A percentile compares a stretch with the other conserved stretches of the same genome.
These are phyloP conservation scores for Taeniopygia guttata DNA, from an alignment of 2,797 vertebrate species.

Conservation along the genomic window DNA sequence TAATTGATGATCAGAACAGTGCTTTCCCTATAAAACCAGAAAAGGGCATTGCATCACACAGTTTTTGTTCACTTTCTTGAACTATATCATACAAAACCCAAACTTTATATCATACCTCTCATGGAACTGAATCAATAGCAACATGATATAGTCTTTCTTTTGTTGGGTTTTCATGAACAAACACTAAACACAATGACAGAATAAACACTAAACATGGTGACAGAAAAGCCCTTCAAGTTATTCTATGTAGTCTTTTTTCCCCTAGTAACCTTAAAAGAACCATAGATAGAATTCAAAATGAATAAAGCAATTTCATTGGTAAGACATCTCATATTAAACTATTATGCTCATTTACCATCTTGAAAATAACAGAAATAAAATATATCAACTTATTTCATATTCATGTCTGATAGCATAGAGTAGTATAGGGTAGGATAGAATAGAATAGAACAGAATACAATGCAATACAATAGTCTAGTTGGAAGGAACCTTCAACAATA, in stretches of 20 bases:
- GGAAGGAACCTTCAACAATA: background rate
- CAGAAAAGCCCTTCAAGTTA: background rate
- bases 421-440: background rate
- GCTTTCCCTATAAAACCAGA: background rate
- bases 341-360: background rate
- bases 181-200: background rate
- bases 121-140: background rate
- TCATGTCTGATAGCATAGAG: background rate
- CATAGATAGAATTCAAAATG: background rate
- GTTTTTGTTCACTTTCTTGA: background rate
- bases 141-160: background rate
- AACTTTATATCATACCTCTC: background rate
- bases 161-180: background rate
- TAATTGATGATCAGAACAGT: background rate
- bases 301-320: background rate
- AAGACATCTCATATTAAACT: background rate
- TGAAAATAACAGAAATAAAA: background rate
- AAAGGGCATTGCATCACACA: background rate
- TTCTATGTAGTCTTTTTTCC: background rate
- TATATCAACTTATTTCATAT: background rate
- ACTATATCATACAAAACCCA: accelerated
- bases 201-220: background rate
- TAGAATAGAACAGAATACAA: background rate
- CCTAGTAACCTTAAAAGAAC: background rate
- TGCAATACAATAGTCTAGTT: background rate